Evolutionary conservation across 2,888 invertebrate species (phyloP), one percentile per base, ranked within the genome.

Genomic region (Xanthia icteritia): DNA sequence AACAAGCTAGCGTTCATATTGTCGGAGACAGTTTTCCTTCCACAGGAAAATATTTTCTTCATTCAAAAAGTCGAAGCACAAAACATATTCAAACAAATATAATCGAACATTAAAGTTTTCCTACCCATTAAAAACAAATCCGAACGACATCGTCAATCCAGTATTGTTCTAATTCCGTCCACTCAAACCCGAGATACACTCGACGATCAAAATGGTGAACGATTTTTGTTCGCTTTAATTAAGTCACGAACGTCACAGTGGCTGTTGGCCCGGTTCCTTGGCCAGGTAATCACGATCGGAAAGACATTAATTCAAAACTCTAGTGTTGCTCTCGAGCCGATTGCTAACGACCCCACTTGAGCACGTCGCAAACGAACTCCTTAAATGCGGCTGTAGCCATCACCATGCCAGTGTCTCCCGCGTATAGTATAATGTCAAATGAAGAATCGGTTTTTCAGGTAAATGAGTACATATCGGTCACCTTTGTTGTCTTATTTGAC

Each of bases 261-360:
- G 90, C 88, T 91, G 89, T 89, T 87, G 90, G 89, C 85, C 91
- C 90, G 89, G 90, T 92, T 91, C 89, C 90, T 92, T 89, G 86
- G 90, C 88, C 51, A 94, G 94, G 93, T 93, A 94, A 94, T 94
- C 94, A 91, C 90, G 93, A 93, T 94, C 90, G 92, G 91, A 90
- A 91, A 91, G 88, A 92, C 93, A 94, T 94, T 94, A 93, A 94
- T 93, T 94, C 94, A 94, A 93, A 94, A 94, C 92, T 93, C 91
- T 87, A 91, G 91, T 90, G 85, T 87, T 87, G 84, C 90, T 89
- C 92, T 92, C 87, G 79, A 90, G 84, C 85, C 89, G 90, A 92
- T 93, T 91, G 91, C 91, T 90, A 91, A 91, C 91, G 91, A 89
- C 89, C 90, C 86, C 91, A 92, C 94, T 94, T 94, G 91, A 88